Conservation (phyloP, 2,113 vertebrate species). For the Callaeas wilsoni region DNA sequence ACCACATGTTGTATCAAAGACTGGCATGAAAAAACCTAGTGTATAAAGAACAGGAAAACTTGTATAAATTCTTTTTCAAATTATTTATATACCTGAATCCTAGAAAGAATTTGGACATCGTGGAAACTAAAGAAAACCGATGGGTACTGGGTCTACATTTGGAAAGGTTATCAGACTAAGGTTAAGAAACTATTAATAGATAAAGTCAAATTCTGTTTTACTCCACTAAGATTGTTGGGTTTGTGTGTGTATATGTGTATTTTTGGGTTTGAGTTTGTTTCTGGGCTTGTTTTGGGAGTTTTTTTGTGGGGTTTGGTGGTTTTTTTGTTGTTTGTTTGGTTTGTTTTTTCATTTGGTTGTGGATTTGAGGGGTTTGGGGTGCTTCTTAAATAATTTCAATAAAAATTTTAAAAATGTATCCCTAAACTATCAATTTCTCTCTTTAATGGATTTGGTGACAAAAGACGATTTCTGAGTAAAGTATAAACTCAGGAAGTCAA, state of each 20-base stretch:
- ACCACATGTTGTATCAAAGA: not conserved
- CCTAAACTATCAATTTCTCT: not conserved
- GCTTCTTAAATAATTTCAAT: not conserved
- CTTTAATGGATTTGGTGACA: not conserved
- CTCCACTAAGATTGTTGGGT: not conserved
- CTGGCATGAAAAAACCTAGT: not conserved
- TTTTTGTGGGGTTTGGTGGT: not conserved
- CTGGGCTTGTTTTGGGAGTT: not conserved
- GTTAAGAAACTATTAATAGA: not conserved
- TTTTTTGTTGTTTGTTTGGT: fast-evolving
- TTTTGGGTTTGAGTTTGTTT: not conserved
- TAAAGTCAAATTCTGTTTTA: not conserved
- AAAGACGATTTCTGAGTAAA: not conserved
- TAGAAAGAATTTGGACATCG: not conserved
- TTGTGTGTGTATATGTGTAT: not conserved
- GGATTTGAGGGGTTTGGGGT: not conserved
- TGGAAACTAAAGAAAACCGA: not conserved
- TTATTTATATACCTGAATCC: not conserved
- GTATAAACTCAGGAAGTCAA: not conserved
- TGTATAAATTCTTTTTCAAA: not conserved
- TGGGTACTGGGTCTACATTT: not conserved
- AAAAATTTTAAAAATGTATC: not conserved
- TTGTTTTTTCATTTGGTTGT: not conserved
- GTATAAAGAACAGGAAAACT: not conserved
- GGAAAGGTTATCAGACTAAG: not conserved